A percentile compares a stretch with the other conserved stretches of the same genome.
These are phyloP conservation scores for Nautilus pompilius DNA, from an alignment of 1,140 invertebrate genomes.

Conservation along the genomic window DNA sequence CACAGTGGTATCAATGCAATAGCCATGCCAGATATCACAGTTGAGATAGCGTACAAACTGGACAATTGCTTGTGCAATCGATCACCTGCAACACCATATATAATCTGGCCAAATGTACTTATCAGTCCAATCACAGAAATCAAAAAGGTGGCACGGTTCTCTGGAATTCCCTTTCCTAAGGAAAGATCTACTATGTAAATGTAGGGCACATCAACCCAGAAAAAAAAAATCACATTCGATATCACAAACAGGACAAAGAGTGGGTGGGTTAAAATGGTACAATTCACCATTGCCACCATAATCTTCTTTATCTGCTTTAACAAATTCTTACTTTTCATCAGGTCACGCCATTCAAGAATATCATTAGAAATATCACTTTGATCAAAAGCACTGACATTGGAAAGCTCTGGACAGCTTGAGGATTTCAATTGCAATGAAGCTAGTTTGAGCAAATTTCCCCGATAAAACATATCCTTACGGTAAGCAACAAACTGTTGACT, in stretches of 20 bases:
- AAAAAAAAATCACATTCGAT: constrained; percentile 47
- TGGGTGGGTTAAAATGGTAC: constrained; percentile 21
- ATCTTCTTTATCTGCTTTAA: constrained; percentile 19
- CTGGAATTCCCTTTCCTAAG: constrained; percentile 26
- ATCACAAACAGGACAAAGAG: constrained; percentile 35
- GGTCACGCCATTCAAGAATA: constrained; percentile 6
- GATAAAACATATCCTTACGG: constrained; percentile 47
- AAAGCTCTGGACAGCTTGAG: constrained; percentile 40
- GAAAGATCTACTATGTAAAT: constrained; percentile 45
- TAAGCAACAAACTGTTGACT: constrained; percentile 26
- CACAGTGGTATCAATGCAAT: constrained; percentile 35
- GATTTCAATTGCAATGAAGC: constrained; percentile 13
- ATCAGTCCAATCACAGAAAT: constrained; percentile 83
- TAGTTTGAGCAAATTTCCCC: constrained; percentile 30
- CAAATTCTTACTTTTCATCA: constrained; percentile 10
- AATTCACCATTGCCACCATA: constrained; percentile 42
- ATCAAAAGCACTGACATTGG: constrained; percentile 7
- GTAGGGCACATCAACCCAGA: constrained; percentile 49
- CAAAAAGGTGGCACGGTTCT: constrained; percentile 79
- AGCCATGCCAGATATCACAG: constrained; percentile 30
- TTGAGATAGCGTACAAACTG: constrained; percentile 41
- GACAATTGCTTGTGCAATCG: constrained; percentile 55
- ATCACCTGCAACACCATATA: constrained; percentile 84
- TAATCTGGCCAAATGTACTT: constrained; percentile 68
- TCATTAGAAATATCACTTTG: constrained; percentile 17